Base-by-base conservation (phyloP, 1,140 invertebrate species). In the Physella acuta region DNA sequence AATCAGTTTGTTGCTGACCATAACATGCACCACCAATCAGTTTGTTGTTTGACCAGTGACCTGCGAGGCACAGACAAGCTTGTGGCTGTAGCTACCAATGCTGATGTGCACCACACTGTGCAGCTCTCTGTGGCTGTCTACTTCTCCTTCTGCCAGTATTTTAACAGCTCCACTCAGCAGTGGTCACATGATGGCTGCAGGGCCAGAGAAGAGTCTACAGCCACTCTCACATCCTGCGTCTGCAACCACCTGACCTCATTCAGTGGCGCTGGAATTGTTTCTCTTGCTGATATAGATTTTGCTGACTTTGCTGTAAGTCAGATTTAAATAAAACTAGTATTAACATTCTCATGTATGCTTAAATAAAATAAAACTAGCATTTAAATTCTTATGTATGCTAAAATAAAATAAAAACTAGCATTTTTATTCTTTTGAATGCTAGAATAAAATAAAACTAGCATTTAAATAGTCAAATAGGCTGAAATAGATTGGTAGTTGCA, bases 161-260 rank as follows among this genome's bases (percentile, higher is more conserved):
- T 75, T 64, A 63, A 81, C 37, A 72, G 64, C 14, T 34, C 44
- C 3, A 44, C 16, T 11, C 49, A 61, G 1, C 11, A 44, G 1
- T 82, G 81, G 81, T 60, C 69, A 34, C 70, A 53, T 8, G n/a
- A 44, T 30, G 81, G 81, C 1, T 82, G 81, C 68, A 28, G 44
- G 26, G 71, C 75, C 24, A 65, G 64, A 16, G 68, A 68, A 0
- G 74, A 78, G 28, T 78, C 77, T 20, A 78, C 76, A 3, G 53
- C 73, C 14, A 56, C 37, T 3, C 71, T 69, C 39, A 75, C 78
- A 16, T 70, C 66, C 11, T 81, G 81, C 64, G 39, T 62, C 34
- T 82, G 80, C 75, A 74, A 80, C 64, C 81, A 82, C 56, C 71
- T 80, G 59, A 82, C 81, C n/a, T 73, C 79, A 5, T 82, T 80